Percentiles rank a stretch among this genome's conserved stretches.
Conservation (phyloP, 2,888 invertebrate genomes). For the Dromius quadrimaculatus region DNA sequence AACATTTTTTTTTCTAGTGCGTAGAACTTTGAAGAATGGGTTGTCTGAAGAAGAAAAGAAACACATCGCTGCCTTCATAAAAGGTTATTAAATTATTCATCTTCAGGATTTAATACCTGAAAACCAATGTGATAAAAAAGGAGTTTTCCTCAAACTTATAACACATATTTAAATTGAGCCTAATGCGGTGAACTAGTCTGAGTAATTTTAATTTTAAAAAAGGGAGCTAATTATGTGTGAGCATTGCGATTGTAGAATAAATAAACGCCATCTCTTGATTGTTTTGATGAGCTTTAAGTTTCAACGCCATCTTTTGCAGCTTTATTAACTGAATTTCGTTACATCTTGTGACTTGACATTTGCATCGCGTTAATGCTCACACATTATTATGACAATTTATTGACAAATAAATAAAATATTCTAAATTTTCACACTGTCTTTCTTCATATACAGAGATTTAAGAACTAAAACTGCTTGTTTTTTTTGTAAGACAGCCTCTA, state of each 20-base stretch:
- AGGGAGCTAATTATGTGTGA: no score
- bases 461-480: not conserved
- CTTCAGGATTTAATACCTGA: constrained; percentile 42
- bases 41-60: constrained; percentile 85
- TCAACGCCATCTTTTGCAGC: no score
- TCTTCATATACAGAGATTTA: not conserved
- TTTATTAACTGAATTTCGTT: no score
- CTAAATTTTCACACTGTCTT: constrained; percentile 5
- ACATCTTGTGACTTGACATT: no score
- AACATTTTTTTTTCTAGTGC: constrained; percentile 74
- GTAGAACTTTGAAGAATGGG: constrained; percentile 85
- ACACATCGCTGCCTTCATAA: constrained; percentile 80
- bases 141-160: constrained; percentile 14
- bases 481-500: not conserved
- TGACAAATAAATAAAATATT: not conserved
- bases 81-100: constrained; percentile 71
- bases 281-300: no score
- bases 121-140: constrained; percentile 41
- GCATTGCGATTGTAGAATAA: no score
- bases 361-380: no score
- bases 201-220: constrained; percentile 43
- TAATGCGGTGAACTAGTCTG: constrained; percentile 45
- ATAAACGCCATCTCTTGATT: no score
- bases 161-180: constrained; percentile 31
- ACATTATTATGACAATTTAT: no score